Evolutionary conservation across 1,140 invertebrate genomes (phyloP).

Genomic region (Drosophila mayri): DNA sequence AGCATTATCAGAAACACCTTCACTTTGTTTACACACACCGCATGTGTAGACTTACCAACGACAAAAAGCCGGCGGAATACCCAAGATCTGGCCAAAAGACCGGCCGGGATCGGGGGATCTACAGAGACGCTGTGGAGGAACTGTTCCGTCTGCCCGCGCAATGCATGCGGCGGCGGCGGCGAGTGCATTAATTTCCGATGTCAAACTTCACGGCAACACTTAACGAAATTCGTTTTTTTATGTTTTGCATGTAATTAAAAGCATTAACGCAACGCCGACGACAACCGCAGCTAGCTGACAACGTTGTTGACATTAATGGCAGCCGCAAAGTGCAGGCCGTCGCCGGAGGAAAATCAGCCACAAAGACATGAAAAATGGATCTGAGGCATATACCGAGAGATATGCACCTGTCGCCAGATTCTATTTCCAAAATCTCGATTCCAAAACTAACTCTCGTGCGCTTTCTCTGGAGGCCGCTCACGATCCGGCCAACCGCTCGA

Average conservation of each 20-base stretch:
- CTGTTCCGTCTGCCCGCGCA: conserved; percentile 38
- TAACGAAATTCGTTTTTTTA: conserved; percentile 63
- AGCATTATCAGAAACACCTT: conserved; percentile 16
- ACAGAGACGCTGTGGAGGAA: conserved; percentile 6
- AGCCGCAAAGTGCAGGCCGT: conserved; percentile 64
- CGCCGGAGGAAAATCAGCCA: conserved; percentile 25
- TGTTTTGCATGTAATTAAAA: conserved; percentile 78
- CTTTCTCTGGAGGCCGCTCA: conserved; percentile 1
- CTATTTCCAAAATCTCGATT: conserved; percentile 25
- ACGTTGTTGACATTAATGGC: conserved; percentile 71
- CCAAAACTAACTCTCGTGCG: conserved; percentile 12
- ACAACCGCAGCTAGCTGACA: conserved; percentile 51
- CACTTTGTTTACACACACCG: conserved; percentile 34
- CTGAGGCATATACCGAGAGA: conserved; percentile 2
- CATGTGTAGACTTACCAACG: conserved; percentile 27
- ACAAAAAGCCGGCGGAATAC: conserved; percentile 13
- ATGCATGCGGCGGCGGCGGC: conserved; percentile 28
- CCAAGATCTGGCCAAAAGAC: conserved; percentile 9
- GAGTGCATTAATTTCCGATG: conserved; percentile 71
- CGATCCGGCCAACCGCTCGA: conserved; percentile 76
- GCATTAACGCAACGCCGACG: conserved; percentile 65
- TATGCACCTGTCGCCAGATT: conserved; percentile 32
- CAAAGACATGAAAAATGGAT: conserved; percentile 27
- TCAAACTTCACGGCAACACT: conserved; percentile 79
- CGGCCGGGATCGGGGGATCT: not conserved